Evolutionary conservation across 2,797 vertebrate species (phyloP).

Genomic region (Coregonus sp.): DNA sequence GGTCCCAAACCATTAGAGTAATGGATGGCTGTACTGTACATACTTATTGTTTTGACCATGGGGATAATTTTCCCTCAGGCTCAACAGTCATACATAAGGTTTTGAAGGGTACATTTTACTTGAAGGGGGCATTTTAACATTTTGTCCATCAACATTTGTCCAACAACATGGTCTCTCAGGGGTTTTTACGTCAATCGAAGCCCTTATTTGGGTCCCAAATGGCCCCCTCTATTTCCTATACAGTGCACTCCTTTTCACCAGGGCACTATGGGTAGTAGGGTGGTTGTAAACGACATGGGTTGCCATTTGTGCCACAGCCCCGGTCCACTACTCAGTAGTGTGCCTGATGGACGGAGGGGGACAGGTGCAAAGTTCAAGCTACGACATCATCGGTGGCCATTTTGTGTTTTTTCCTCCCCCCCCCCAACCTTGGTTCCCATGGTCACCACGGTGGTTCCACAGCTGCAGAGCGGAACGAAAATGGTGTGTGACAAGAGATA

Average conservation of each 20-base stretch:
- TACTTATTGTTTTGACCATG: conserved; percentile 50
- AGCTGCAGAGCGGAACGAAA: conserved; percentile 46
- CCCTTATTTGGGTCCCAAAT: neutral
- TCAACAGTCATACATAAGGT: conserved; percentile 58
- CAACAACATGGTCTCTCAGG: conserved; percentile 68
- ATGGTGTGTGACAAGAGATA: conserved; percentile 41
- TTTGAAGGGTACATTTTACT: too few relatives aligned
- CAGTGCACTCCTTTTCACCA: neutral
- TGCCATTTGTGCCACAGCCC: conserved; percentile 14
- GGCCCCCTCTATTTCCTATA: neutral
- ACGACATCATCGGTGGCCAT: conserved; percentile 66
- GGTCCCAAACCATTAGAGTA: conserved; percentile 30
- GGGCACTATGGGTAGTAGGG: neutral
- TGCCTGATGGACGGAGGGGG: conserved; percentile 52
- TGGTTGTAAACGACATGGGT: neutral
- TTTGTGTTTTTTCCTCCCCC: conserved; percentile 35
- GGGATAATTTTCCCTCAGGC: conserved; percentile 57
- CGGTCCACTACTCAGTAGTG: conserved; percentile 19
- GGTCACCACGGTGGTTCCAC: conserved; percentile 47
- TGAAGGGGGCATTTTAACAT: too few relatives aligned
- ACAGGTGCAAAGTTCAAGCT: conserved; percentile 72
- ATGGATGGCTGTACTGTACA: conserved; percentile 51
- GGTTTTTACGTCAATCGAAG: conserved; percentile 55
- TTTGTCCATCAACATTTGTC: conserved; percentile 55
- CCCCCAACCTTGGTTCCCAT: conserved; percentile 60